Percentiles rank a stretch among this genome's conserved stretches.
These are phyloP conservation scores for Festucalex cinctus DNA, from an alignment of 2,113 vertebrate genomes.

Conservation along the genomic window DNA sequence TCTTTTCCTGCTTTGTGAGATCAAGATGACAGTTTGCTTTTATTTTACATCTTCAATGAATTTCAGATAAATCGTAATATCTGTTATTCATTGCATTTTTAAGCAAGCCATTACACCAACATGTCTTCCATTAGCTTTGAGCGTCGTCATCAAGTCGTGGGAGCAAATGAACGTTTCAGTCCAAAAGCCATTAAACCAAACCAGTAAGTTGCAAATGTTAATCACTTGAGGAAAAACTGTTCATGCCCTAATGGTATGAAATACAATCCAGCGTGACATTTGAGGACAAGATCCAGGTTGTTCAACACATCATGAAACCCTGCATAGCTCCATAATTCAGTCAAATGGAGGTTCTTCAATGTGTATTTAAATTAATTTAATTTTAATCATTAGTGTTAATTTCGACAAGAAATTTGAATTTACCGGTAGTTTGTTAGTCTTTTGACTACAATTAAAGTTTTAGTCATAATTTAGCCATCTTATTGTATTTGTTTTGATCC, in stretches of 20 bases:
- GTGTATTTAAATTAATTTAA: too few relatives aligned
- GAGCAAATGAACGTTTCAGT: slow-evolving; percentile 41
- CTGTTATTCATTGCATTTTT: slow-evolving; percentile 26
- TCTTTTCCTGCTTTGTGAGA: too few relatives aligned
- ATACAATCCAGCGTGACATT: too few relatives aligned
- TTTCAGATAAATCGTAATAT: slow-evolving; percentile 46
- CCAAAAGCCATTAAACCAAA: slow-evolving; percentile 53
- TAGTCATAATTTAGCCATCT: too few relatives aligned
- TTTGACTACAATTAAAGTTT: too few relatives aligned
- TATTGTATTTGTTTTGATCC: too few relatives aligned
- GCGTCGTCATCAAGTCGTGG: slow-evolving; percentile 28
- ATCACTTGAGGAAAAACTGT: slow-evolving; percentile 35
- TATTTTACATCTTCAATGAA: slow-evolving; percentile 16
- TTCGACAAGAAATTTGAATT: too few relatives aligned
- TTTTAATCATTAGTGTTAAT: too few relatives aligned
- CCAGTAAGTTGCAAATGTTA: slow-evolving; percentile 36
- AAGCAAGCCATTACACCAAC: slow-evolving; percentile 35
- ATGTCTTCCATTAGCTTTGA: slow-evolving; percentile 47
- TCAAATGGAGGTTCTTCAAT: slow-evolving; percentile 17
- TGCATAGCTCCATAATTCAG: slow-evolving; percentile 15
- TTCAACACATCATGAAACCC: slow-evolving; percentile 47
- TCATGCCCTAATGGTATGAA: slow-evolving; percentile 50
- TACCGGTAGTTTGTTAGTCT: too few relatives aligned
- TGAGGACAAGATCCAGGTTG: slow-evolving; percentile 45
- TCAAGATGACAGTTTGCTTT: too few relatives aligned